A percentile compares a stretch with the other conserved stretches of the same genome.
phyloP scores from a whole-genome alignment of 2,888 invertebrate species.

The Lasioglossum vierecki region DNA sequence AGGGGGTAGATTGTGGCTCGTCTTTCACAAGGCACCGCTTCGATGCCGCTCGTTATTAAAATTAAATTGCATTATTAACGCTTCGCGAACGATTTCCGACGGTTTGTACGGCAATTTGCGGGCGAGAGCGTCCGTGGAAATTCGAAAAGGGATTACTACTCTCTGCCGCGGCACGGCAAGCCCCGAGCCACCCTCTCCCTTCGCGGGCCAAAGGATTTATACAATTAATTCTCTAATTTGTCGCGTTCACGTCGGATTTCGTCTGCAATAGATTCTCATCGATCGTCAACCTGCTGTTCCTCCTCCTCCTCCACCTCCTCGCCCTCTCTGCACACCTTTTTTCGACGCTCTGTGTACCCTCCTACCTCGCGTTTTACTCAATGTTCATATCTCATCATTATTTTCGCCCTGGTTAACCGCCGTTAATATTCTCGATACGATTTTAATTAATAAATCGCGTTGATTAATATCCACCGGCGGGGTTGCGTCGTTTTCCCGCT shows the following conservation, averaged over 20 bases:
- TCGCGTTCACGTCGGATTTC: slow-evolving; percentile 78
- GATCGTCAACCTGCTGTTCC: slow-evolving; percentile 59
- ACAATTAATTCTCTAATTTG: slow-evolving; percentile 81
- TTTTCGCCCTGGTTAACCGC: slow-evolving; percentile 44
- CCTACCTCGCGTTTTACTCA: slow-evolving; percentile 44
- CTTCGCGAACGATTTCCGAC: slow-evolving; percentile 76
- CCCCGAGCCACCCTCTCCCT: slow-evolving; percentile 24
- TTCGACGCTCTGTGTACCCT: neutral
- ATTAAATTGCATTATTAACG: slow-evolving; percentile 81
- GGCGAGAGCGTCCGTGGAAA: slow-evolving; percentile 72
- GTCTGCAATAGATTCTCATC: slow-evolving; percentile 77
- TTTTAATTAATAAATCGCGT: slow-evolving; percentile 55
- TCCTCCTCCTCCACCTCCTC: slow-evolving; percentile 7
- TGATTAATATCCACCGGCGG: slow-evolving; percentile 25
- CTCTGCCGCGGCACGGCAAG: slow-evolving; percentile 50
- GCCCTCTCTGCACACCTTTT: neutral
- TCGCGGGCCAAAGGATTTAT: slow-evolving; percentile 76
- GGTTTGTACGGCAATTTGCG: slow-evolving; percentile 78
- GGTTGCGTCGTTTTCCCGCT: neutral
- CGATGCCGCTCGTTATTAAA: slow-evolving; percentile 76
- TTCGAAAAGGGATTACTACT: slow-evolving; percentile 78
- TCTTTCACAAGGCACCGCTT: slow-evolving; percentile 63
- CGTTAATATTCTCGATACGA: slow-evolving; percentile 50
- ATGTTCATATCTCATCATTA: slow-evolving; percentile 62
- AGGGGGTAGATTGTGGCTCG: slow-evolving; percentile 52